Evolutionary conservation across 2,888 invertebrate species (phyloP).

Genomic region (Troides oblongomaculatus): DNA sequence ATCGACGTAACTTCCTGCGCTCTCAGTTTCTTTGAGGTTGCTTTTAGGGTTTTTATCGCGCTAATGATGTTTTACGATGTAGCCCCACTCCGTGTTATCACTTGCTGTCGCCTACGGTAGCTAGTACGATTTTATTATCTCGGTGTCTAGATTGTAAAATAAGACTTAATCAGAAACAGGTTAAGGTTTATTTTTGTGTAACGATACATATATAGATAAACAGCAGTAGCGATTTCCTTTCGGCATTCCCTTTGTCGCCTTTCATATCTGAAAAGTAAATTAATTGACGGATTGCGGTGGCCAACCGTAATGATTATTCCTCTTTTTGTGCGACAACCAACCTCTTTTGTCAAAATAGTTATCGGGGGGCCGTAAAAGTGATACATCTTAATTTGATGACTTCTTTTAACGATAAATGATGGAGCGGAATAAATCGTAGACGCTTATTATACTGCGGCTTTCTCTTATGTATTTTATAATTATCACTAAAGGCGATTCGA

Average conservation of each 20-base stretch:
- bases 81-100: slow-evolving; percentile 63
- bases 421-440: slow-evolving; percentile 16
- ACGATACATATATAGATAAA: slow-evolving; percentile 37
- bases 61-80: slow-evolving; percentile 78
- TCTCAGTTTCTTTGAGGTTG: slow-evolving; percentile 56
- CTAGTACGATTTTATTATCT: slow-evolving; percentile 48
- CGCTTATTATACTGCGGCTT: slow-evolving; percentile 16
- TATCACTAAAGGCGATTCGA: slow-evolving; percentile 12
- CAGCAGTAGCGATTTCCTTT: slow-evolving; percentile 51
- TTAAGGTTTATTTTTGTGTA: slow-evolving; percentile 43
- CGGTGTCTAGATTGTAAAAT: slow-evolving; percentile 36
- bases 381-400: slow-evolving; percentile 37
- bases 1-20: slow-evolving; percentile 59
- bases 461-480: slow-evolving; percentile 18
- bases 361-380: slow-evolving; percentile 41
- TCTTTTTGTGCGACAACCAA: slow-evolving; percentile 61
- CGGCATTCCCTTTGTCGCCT: slow-evolving; percentile 64
- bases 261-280: slow-evolving; percentile 67
- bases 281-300: slow-evolving; percentile 74
- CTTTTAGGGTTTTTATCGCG: slow-evolving; percentile 72
- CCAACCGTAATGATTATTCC: slow-evolving; percentile 51
- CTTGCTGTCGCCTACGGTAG: slow-evolving; percentile 69
- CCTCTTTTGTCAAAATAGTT: slow-evolving; percentile 60
- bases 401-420: slow-evolving; percentile 33
- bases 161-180: slow-evolving; percentile 37